Evolutionary conservation across 92 coral and sea anemone species (phyloP), one percentile per base, ranked within the genome.

Genomic region (Palythoa grandiflora): DNA sequence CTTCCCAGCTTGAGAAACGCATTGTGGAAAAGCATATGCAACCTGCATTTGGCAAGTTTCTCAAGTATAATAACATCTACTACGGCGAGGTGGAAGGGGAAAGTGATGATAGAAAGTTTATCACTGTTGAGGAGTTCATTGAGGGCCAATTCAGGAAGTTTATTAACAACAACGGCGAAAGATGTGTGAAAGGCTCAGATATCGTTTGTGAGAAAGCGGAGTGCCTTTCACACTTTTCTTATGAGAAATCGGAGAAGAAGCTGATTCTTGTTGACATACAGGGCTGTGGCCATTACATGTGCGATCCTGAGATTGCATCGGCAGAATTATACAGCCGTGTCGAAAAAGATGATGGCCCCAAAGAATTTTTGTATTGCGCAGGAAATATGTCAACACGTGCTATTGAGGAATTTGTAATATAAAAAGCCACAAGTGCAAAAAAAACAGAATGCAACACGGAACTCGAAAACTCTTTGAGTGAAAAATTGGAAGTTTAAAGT

Each of bases 91-190:
- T 50, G 21, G 88, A 53, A 20, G 88, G 73, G 48, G 94, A 94
- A 77, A 68, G 10, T 20, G 71, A 39, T 50, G 80, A 76, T 5
- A 51, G 9, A 12, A 76, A 19, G 17, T 77, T 48, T 90, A 89
- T 94, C n/a, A 94, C 97, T 37, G 89, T 94, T 35, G 94, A 94
- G 72, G 91, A 92, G 35, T 94, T 94, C 52, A 89, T 93, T 20
- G 50, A 73, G 65, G 97, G 95, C 15, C 65, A 89, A 9, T 92
- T 90, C 78, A 78, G 75, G 38, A 92, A 94, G 83, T 92, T 60
- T 76, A 71, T 94, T 2, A 94, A 94, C 89, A 94, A 94, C 86
- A 92, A 78, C 57, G 95, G 98, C 71, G 72, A 83, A 15, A 28
- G 68, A 21, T 89, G 92, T 86, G 90, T 75, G 16, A 83, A 84